Conservation (phyloP, 2,888 invertebrate species). For the Habroteleia sp. region DNA sequence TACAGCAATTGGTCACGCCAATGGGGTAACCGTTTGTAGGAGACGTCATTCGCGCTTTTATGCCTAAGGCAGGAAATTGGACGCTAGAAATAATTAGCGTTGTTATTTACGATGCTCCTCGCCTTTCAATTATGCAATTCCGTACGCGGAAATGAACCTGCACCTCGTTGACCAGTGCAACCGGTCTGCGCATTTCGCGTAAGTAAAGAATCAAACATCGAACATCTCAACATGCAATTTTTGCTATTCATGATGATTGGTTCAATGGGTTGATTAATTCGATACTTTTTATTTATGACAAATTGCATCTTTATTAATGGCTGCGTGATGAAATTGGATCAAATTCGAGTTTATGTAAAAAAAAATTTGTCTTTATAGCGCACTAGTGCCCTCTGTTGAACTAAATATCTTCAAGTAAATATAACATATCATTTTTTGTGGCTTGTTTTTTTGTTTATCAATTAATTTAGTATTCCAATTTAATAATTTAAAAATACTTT, state of each 20-base stretch:
- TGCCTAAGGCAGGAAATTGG: slow-evolving; percentile 74
- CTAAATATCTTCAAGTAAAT: too few species aligned
- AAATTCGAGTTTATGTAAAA: slow-evolving; percentile 5
- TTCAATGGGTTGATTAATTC: slow-evolving; percentile 22
- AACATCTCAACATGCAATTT: slow-evolving; percentile 32
- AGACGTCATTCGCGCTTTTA: slow-evolving; percentile 66
- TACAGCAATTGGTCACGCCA: slow-evolving; percentile 69
- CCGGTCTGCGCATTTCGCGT: slow-evolving; percentile 43
- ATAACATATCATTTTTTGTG: too few species aligned
- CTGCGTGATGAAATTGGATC: slow-evolving; percentile 9
- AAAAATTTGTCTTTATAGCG: too few species aligned
- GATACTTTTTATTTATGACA: slow-evolving; percentile 13
- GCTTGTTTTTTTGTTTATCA: too few species aligned
- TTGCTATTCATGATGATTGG: slow-evolving; percentile 12
- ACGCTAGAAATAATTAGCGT: slow-evolving; percentile 77
- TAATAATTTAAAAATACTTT: too few species aligned
- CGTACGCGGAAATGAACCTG: slow-evolving; percentile 73
- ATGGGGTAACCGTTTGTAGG: slow-evolving; percentile 65
- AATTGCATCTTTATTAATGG: slow-evolving; percentile 38
- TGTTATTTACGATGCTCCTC: slow-evolving; percentile 75
- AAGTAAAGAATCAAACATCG: slow-evolving; percentile 30
- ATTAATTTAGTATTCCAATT: too few species aligned
- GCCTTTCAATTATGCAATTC: slow-evolving; percentile 76
- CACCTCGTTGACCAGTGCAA: slow-evolving; percentile 60
- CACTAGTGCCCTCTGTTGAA: background rate